These are phyloP conservation scores for Molorchus minor DNA, from an alignment of 2,888 invertebrate species.

Conservation along the genomic window DNA sequence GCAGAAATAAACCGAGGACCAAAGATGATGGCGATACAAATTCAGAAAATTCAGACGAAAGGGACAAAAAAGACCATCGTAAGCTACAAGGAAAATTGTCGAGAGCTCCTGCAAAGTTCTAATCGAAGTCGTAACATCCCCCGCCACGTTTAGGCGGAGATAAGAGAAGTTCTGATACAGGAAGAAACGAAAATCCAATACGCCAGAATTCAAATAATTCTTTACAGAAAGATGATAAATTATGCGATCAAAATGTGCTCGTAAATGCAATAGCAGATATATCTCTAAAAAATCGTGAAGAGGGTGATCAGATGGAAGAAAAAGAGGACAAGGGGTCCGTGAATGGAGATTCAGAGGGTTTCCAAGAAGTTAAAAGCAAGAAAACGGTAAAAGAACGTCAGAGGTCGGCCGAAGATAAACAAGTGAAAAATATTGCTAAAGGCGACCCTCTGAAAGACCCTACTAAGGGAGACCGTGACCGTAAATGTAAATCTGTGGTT, in stretches of 20 bases:
- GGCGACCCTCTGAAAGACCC: conserved; percentile 40
- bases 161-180: conserved; percentile 42
- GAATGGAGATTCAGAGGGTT: conserved; percentile 73
- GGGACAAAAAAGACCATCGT: conserved; percentile 60
- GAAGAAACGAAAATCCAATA: background rate
- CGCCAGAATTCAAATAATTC: conserved; percentile 58
- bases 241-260: conserved; percentile 62
- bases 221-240: conserved; percentile 58
- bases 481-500: conserved; percentile 28
- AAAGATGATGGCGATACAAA: conserved; percentile 74
- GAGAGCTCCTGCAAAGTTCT: conserved; percentile 47
- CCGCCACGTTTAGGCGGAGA: conserved; percentile 51
- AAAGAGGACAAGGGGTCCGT: conserved; percentile 56
- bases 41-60: conserved; percentile 80
- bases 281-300: conserved; percentile 58
- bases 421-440: conserved; percentile 43
- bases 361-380: conserved; percentile 86
- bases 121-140: conserved; percentile 48
- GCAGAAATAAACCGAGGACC: conserved; percentile 45
- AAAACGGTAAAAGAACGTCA: conserved; percentile 74
- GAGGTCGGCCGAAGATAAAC: conserved; percentile 57
- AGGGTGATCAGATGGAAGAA: conserved; percentile 51
- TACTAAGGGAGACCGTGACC: conserved; percentile 25
- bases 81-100: conserved; percentile 33
- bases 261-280: conserved; percentile 63